Conservation (phyloP, 2,113 vertebrate species). For the Myxocyprinus asiaticus region DNA sequence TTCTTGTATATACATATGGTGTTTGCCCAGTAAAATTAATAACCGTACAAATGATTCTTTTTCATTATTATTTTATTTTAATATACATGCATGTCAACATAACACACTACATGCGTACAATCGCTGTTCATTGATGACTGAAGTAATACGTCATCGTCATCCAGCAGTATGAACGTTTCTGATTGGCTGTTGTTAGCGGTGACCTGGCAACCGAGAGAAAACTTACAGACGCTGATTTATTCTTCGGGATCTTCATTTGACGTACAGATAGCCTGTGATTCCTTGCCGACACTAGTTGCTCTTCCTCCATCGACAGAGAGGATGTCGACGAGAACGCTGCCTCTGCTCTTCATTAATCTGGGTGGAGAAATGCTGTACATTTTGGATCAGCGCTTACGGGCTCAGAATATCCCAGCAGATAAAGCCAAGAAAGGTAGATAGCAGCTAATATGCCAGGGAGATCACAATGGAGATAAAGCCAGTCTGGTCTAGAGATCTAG, state of each 20-base stretch:
- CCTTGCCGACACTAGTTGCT: background rate
- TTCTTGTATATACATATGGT: no score
- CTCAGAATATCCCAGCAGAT: slow-evolving; percentile 91
- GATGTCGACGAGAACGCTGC: slow-evolving; percentile 88
- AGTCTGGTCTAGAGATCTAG: background rate
- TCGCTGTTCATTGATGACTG: no score
- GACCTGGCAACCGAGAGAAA: slow-evolving; percentile 72
- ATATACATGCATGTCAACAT: no score
- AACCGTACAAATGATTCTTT: no score
- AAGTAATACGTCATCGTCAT: background rate
- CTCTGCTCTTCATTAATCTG: slow-evolving; percentile 92
- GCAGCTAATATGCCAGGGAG: slow-evolving; percentile 31
- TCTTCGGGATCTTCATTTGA: background rate
- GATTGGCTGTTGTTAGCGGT: slow-evolving; percentile 74
- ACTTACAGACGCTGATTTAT: slow-evolving; percentile 37
- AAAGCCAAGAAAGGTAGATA: slow-evolving; percentile 92
- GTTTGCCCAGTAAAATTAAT: no score
- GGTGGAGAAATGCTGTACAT: slow-evolving; percentile 98
- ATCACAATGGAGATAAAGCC: background rate
- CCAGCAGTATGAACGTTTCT: slow-evolving; percentile 45
- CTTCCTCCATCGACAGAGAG: background rate
- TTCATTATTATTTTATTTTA: no score
- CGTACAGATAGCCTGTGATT: background rate
- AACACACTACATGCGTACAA: no score
- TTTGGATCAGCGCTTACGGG: slow-evolving; percentile 90